These are phyloP conservation scores for Caenorhabditis wallacei DNA, from an alignment of 2,888 invertebrate species.

Conservation along the genomic window DNA sequence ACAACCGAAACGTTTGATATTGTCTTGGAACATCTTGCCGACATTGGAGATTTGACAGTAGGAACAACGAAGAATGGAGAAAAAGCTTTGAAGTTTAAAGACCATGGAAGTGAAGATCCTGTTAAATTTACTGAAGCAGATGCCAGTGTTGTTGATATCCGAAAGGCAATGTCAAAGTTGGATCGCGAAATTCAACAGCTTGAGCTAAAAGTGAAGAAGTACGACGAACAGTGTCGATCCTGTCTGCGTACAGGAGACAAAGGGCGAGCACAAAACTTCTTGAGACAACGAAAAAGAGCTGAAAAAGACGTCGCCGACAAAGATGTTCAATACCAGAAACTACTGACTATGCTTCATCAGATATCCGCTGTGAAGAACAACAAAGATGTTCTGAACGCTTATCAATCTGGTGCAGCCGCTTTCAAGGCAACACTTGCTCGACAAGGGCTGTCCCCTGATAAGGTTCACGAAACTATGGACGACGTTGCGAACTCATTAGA, in stretches of 20 bases:
- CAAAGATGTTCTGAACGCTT: slow-evolving; percentile 79
- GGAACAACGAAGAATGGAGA: slow-evolving; percentile 77
- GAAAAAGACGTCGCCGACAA: slow-evolving; percentile 80
- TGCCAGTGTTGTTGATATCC: slow-evolving; percentile 79
- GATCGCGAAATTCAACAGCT: slow-evolving; percentile 77
- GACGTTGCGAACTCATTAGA: slow-evolving; percentile 77
- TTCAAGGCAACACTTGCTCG: slow-evolving; percentile 78
- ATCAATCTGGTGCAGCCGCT: slow-evolving; percentile 77
- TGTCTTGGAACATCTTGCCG: slow-evolving; percentile 69
- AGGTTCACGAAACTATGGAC: slow-evolving; percentile 82
- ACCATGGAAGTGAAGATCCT: slow-evolving; percentile 70
- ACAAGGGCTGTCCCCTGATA: slow-evolving; percentile 80
- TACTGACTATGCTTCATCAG: slow-evolving; percentile 79
- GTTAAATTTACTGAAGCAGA: slow-evolving; percentile 80
- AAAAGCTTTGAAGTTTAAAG: slow-evolving; percentile 81
- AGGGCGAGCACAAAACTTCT: slow-evolving; percentile 70
- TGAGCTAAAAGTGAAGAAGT: slow-evolving; percentile 75
- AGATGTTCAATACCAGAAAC: slow-evolving; percentile 78
- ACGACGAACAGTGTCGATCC: slow-evolving; percentile 74
- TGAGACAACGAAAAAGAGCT: slow-evolving; percentile 76
- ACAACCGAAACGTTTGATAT: slow-evolving; percentile 73
- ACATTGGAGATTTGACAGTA: slow-evolving; percentile 71
- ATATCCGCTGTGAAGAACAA: slow-evolving; percentile 79
- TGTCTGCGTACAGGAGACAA: slow-evolving; percentile 75
- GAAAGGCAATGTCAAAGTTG: slow-evolving; percentile 75